Conservation (phyloP, 2,888 invertebrate species). For the Petrophora chlorosata region DNA sequence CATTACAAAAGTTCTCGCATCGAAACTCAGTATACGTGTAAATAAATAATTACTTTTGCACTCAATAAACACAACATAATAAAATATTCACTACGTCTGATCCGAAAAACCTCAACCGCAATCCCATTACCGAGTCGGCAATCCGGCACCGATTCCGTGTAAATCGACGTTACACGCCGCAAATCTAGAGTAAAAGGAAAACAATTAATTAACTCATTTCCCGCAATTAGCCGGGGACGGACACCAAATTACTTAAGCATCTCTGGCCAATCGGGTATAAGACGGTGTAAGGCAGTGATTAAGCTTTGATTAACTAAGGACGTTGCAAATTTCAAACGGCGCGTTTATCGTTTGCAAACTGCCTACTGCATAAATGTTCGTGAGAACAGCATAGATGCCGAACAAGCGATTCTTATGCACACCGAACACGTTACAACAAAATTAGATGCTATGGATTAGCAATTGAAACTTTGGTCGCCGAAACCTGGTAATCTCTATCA, state of each 20-base stretch:
- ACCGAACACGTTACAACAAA: no score
- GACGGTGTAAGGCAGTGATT: conserved; percentile 36
- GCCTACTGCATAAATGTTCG: background rate
- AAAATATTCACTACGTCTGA: conserved; percentile 6
- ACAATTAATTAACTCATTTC: conserved; percentile 78
- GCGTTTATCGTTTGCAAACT: no score
- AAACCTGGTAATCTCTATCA: no score
- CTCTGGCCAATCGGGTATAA: conserved; percentile 59
- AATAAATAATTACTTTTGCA: no score
- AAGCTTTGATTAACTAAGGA: no score
- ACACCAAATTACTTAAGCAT: conserved; percentile 72
- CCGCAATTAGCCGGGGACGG: conserved; percentile 74
- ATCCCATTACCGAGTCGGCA: conserved; percentile 14
- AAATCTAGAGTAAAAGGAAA: conserved; percentile 71
- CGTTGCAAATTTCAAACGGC: no score
- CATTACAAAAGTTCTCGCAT: no score
- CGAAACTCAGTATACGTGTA: no score
- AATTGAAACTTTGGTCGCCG: no score
- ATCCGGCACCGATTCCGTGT: conserved; percentile 27
- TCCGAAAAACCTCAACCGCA: conserved; percentile 10
- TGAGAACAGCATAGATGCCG: no score
- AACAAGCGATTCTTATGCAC: background rate
- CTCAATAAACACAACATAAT: conserved; percentile 2
- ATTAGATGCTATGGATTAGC: no score
- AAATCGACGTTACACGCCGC: conserved; percentile 45